phyloP scores from a whole-genome alignment of 23 tunicate genomes.

The Halocynthia roretzi region DNA sequence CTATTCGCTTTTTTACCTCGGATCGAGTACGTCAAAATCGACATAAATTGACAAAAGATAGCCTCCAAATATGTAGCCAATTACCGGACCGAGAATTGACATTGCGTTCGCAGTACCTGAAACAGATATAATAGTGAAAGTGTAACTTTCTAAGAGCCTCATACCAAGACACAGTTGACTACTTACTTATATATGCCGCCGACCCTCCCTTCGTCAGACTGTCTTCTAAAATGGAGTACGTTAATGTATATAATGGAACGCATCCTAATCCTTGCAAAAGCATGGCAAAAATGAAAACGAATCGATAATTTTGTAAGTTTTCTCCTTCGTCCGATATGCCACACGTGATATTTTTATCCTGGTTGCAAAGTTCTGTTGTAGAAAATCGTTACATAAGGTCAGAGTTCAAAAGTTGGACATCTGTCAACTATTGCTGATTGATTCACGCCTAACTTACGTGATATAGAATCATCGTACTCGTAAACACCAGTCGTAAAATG shows the following conservation, averaged over 20 bases:
- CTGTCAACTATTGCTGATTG: not conserved
- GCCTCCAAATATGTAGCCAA: constrained; percentile 82
- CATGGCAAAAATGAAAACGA: constrained; percentile 72
- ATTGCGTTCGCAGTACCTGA: constrained; percentile 81
- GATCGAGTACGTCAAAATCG: constrained; percentile 54
- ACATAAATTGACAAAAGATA: constrained; percentile 54
- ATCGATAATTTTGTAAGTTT: constrained; percentile 45
- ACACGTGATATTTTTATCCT: not conserved
- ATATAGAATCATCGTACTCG: constrained; percentile 33
- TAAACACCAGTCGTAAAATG: constrained; percentile 76
- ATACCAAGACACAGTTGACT: not conserved
- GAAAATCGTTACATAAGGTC: not conserved
- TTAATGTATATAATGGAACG: constrained; percentile 87
- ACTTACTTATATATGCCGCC: constrained; percentile 58
- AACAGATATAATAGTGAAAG: not conserved
- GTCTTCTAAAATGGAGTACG: constrained; percentile 76
- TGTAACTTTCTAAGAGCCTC: not conserved
- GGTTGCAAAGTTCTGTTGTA: not conserved
- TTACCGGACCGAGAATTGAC: constrained; percentile 80
- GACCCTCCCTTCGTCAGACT: constrained; percentile 71
- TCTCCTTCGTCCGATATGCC: not conserved
- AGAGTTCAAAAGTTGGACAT: not conserved
- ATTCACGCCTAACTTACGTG: constrained; percentile 1
- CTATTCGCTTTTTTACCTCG: not conserved
- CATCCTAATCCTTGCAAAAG: constrained; percentile 85